Evolutionary conservation across 2,113 vertebrate genomes (phyloP).

Genomic region (Prunella himalayana): DNA sequence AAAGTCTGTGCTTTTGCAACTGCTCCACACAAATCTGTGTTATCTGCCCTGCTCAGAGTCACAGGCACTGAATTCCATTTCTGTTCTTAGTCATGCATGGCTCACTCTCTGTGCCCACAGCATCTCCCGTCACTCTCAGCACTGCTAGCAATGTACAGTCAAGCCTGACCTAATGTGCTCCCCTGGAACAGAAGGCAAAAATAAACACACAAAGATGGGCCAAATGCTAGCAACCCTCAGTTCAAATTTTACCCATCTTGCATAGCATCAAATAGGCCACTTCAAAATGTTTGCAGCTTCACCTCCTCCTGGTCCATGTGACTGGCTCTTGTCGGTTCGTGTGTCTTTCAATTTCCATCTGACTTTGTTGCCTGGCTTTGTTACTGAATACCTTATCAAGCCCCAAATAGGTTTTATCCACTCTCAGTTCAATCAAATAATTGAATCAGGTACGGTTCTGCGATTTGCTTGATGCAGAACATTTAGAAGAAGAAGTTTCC

Average conservation of each 20-base stretch:
- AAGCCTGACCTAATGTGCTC: neutral
- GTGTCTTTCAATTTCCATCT: neutral
- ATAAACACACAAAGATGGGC: neutral
- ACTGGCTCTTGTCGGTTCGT: neutral
- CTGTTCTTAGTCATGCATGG: neutral
- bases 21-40: neutral
- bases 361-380: neutral
- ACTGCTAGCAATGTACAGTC: neutral
- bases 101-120: neutral
- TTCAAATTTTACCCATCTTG: neutral
- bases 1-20: neutral
- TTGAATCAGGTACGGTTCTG: neutral
- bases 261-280: neutral
- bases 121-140: neutral
- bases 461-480: neutral
- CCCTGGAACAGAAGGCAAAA: neutral
- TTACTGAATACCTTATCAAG: neutral
- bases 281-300: neutral
- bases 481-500: neutral
- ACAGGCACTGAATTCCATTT: neutral
- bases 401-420: neutral
- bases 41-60: neutral
- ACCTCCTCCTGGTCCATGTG: neutral
- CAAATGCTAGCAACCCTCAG: neutral
- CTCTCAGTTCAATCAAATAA: neutral